Percentiles rank a stretch among this genome's conserved stretches.
phyloP scores from a whole-genome alignment of 2,888 invertebrate genomes.

The Heteromyza rotundicornis region DNA sequence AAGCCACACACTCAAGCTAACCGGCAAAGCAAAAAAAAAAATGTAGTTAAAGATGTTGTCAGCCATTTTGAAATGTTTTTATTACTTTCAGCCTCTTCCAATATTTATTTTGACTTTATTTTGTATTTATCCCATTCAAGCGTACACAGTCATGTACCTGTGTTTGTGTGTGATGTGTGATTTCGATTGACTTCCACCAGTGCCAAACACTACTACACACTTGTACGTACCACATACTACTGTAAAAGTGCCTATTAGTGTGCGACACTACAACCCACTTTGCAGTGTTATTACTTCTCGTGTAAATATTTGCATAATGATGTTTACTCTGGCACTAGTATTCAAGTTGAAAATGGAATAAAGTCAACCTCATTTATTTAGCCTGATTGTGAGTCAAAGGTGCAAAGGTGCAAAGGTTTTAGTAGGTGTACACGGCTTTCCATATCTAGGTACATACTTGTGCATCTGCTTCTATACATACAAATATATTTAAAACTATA shows the following conservation, averaged over 20 bases:
- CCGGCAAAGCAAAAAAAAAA: background rate
- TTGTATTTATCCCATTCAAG: background rate
- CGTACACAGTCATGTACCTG: too few species aligned
- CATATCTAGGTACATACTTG: too few species aligned
- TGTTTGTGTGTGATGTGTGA: too few species aligned
- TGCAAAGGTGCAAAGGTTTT: background rate
- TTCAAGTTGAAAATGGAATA: conserved; percentile 23
- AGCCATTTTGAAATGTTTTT: background rate
- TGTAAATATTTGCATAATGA: conserved; percentile 27
- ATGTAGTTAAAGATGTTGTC: background rate
- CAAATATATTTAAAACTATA: background rate
- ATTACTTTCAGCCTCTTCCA: background rate
- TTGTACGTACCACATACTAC: background rate
- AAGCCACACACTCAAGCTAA: background rate
- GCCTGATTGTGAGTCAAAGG: conserved; percentile 23
- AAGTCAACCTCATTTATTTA: conserved; percentile 28
- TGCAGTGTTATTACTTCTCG: conserved; percentile 27
- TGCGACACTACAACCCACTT: conserved; percentile 15
- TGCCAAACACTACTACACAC: background rate
- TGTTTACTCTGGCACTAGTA: conserved; percentile 21
- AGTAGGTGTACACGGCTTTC: background rate
- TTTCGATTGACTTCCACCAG: background rate
- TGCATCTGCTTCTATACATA: background rate
- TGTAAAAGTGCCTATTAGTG: conserved; percentile 9
- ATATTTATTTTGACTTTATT: background rate